Conservation (phyloP, 2,888 invertebrate species). For the Autographa pulchrina region DNA sequence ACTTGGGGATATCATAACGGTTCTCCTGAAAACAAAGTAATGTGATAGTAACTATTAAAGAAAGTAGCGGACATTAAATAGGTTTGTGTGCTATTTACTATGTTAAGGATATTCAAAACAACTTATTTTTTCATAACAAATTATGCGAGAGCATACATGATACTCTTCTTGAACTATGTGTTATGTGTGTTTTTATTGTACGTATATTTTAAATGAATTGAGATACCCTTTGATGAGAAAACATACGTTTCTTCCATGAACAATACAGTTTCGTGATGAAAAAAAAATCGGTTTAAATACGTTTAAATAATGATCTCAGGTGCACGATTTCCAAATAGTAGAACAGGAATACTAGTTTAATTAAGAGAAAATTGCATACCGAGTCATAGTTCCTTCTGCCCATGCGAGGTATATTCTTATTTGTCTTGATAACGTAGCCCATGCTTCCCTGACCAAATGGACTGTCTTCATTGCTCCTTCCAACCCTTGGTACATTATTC, state of each 20-base stretch:
- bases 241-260: too few relatives aligned
- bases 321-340: too few relatives aligned
- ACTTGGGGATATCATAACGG: constrained; percentile 83
- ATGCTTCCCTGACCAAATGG: constrained; percentile 77
- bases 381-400: constrained; percentile 85
- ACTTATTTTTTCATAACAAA: too few relatives aligned
- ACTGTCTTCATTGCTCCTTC: constrained; percentile 82
- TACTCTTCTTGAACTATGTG: too few relatives aligned
- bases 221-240: too few relatives aligned
- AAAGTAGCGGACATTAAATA: not conserved
- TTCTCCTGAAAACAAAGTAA: constrained; percentile 72
- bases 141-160: too few relatives aligned
- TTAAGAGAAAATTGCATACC: constrained; percentile 67
- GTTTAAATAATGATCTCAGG: not conserved
- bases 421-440: constrained; percentile 86
- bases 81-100: too few relatives aligned
- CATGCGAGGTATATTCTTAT: constrained; percentile 85
- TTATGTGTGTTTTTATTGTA: too few relatives aligned
- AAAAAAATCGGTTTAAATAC: too few relatives aligned
- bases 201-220: not conserved
- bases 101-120: too few relatives aligned
- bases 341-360: not conserved
- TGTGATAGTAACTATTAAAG: not conserved
- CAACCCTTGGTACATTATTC: constrained; percentile 84
- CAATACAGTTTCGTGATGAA: too few relatives aligned